Evolutionary conservation across 2,888 invertebrate species (phyloP).

Genomic region (Panopea generosa): DNA sequence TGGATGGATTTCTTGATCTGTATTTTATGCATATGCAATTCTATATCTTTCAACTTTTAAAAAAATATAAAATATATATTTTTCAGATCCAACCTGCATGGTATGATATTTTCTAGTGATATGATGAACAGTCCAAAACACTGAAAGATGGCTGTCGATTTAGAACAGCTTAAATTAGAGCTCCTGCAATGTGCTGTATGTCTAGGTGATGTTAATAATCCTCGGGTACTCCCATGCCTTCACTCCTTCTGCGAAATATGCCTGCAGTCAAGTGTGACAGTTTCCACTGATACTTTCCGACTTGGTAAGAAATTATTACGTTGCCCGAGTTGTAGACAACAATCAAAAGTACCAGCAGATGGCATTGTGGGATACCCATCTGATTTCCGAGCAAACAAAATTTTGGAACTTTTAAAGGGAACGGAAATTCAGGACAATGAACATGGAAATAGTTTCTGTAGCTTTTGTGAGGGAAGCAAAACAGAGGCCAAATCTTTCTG

Average conservation of each 20-base stretch:
- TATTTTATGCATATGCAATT: no score
- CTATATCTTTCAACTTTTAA: no score
- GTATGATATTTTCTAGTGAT: no score
- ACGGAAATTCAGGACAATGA: neutral
- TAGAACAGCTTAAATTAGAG: conserved; percentile 21
- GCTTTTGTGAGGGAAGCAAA: conserved; percentile 31
- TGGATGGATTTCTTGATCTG: no score
- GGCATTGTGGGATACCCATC: conserved; percentile 58
- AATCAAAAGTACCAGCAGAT: conserved; percentile 37
- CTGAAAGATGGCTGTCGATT: no score
- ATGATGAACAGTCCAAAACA: no score
- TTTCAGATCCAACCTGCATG: no score
- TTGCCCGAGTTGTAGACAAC: conserved; percentile 63
- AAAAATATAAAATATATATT: no score
- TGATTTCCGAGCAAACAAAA: conserved; percentile 62
- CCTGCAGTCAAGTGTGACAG: conserved; percentile 52
- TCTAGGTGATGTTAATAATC: conserved; percentile 51
- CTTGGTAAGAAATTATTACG: conserved; percentile 33
- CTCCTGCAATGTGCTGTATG: conserved; percentile 66
- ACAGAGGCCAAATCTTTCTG: conserved; percentile 47
- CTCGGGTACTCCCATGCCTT: conserved; percentile 62
- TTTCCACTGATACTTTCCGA: conserved; percentile 12
- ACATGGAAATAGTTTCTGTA: conserved; percentile 26
- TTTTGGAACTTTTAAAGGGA: conserved; percentile 47
- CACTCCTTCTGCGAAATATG: conserved; percentile 66